phyloP scores from a whole-genome alignment of 2,113 vertebrate genomes.

The Mustela nigripes region DNA sequence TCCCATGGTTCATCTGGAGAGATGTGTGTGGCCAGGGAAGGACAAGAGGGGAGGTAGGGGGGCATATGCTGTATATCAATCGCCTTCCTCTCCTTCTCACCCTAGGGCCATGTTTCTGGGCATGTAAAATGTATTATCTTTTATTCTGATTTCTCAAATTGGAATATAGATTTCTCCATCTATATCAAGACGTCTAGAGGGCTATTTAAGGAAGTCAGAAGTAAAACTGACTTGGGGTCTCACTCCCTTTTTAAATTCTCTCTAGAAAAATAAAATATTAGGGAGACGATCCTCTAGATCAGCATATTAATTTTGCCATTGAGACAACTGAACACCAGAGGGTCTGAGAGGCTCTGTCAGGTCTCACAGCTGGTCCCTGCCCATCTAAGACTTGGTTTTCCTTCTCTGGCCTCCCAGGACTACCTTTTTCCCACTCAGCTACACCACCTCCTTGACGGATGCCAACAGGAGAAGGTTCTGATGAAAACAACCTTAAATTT shows the following conservation, averaged over 20 bases:
- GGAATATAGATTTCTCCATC: neutral
- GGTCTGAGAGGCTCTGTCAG: neutral
- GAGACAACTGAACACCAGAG: neutral
- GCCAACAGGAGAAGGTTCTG: neutral
- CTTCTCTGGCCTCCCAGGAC: neutral
- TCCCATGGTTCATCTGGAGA: neutral
- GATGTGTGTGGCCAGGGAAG: neutral
- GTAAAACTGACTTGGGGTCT: neutral
- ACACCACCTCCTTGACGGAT: neutral
- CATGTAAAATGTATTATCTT: neutral
- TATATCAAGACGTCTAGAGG: neutral
- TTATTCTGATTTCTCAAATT: slow-evolving; percentile 51
- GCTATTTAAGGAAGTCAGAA: slow-evolving; percentile 23
- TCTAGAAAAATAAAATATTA: neutral
- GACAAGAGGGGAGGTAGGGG: neutral
- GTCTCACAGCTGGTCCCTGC: neutral
- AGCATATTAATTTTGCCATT: neutral
- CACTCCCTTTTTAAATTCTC: neutral
- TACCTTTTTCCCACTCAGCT: neutral
- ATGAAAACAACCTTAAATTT: slow-evolving; percentile 37
- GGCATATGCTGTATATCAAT: neutral
- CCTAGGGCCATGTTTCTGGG: neutral
- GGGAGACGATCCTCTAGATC: neutral
- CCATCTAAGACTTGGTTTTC: neutral
- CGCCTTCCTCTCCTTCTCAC: neutral